These are phyloP conservation scores for Takifugu ocellatus DNA, from an alignment of 2,797 vertebrate species.

Conservation along the genomic window DNA sequence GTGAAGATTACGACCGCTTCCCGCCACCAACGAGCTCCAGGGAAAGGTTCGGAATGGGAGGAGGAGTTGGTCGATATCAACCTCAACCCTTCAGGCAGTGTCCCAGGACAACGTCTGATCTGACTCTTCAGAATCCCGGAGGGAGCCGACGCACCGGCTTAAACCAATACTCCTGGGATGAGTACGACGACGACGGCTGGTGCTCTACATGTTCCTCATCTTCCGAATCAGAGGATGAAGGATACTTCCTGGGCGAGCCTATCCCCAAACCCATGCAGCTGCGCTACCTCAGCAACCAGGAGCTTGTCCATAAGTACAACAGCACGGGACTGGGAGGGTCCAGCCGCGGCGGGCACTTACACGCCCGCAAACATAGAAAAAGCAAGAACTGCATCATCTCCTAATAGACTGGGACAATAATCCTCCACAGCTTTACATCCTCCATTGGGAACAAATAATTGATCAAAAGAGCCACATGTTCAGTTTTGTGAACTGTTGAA, in stretches of 20 bases:
- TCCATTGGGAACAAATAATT: conserved; percentile 34
- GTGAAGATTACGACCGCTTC: conserved; percentile 92
- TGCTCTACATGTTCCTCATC: conserved; percentile 99
- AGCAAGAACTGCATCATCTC: conserved; percentile 99
- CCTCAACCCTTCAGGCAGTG: conserved; percentile 87
- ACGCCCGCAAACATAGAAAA: conserved; percentile 92
- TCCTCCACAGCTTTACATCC: background rate
- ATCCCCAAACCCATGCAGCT: conserved; percentile 91
- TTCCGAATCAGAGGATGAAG: conserved; percentile 96
- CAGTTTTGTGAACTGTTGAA: conserved; percentile 60
- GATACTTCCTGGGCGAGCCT: conserved; percentile 95
- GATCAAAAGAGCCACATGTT: conserved; percentile 44
- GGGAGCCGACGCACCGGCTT: conserved; percentile 76
- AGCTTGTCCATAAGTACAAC: conserved; percentile 92
- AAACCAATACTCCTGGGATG: conserved; percentile 85
- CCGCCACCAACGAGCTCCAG: conserved; percentile 80
- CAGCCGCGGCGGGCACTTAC: conserved; percentile 84
- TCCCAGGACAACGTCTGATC: conserved; percentile 93
- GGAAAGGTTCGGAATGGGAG: conserved; percentile 75
- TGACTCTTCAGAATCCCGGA: conserved; percentile 91
- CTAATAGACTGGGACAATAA: conserved; percentile 62
- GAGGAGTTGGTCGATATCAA: conserved; percentile 61
- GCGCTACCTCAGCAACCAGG: conserved; percentile 91
- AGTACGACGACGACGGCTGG: conserved; percentile 88
- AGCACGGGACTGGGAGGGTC: conserved; percentile 70